These are phyloP conservation scores for Cosmia trapezina DNA, from an alignment of 2,888 invertebrate genomes.

Conservation along the genomic window DNA sequence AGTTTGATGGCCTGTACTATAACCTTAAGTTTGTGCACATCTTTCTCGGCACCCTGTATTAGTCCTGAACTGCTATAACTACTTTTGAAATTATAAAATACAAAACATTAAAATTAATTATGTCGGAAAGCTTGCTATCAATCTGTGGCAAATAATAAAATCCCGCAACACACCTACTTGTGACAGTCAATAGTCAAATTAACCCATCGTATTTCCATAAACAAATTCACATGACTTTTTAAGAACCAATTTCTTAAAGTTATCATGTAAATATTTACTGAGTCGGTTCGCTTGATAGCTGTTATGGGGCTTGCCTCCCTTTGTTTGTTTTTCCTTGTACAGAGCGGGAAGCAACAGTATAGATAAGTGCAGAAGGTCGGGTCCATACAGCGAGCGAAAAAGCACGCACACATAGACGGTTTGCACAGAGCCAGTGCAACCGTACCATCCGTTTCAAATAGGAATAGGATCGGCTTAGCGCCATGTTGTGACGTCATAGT, in stretches of 20 bases:
- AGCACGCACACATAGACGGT: too few species aligned
- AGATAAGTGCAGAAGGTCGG: constrained; percentile 3
- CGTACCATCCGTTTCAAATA: too few species aligned
- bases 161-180: neutral
- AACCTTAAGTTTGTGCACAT: too few species aligned
- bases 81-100: neutral
- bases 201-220: constrained; percentile 40
- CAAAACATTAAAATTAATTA: neutral
- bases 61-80: neutral
- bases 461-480: too few species aligned
- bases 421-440: neutral
- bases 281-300: constrained; percentile 73
- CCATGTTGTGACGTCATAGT: too few species aligned
- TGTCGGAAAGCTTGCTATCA: neutral
- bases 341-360: constrained; percentile 56
- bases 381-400: neutral
- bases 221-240: constrained; percentile 36
- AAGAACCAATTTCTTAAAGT: constrained; percentile 58
- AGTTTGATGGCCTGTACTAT: too few species aligned
- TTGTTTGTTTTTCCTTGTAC: constrained; percentile 78
- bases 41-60: too few species aligned
- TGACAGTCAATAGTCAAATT: constrained; percentile 9
- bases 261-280: constrained; percentile 77
- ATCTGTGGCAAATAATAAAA: neutral
- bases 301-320: constrained; percentile 73